Percentiles rank a stretch among this genome's conserved stretches.
Conservation (phyloP, 2,113 vertebrate genomes). For the Cettia cetti region DNA sequence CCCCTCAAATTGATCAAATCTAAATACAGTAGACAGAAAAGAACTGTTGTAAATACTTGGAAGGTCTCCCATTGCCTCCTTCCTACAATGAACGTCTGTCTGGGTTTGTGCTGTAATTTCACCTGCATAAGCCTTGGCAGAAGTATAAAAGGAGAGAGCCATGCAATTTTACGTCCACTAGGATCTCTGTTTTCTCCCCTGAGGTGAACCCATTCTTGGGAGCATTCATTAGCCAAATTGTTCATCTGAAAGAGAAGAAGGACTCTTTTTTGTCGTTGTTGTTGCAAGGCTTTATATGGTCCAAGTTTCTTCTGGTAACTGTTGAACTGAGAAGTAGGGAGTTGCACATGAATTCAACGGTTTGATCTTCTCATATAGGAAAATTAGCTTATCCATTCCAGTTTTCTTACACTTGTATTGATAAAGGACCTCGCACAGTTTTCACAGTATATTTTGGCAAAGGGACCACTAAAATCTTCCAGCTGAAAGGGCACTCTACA, state of each 20-base stretch:
- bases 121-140: background rate
- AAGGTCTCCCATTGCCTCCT: background rate
- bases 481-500: fast-evolving
- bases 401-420: background rate
- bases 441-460: background rate
- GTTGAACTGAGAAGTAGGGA: background rate
- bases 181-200: background rate
- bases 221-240: background rate
- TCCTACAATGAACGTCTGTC: background rate
- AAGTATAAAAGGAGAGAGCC: background rate
- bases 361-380: background rate
- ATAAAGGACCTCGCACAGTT: background rate
- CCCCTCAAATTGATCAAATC: background rate
- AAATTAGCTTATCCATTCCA: background rate
- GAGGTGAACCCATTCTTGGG: background rate
- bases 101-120: background rate
- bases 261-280: background rate
- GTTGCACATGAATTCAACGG: background rate
- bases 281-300: fast-evolving
- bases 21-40: background rate
- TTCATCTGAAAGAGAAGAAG: background rate
- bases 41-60: background rate
- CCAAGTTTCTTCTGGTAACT: background rate
- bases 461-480: background rate
- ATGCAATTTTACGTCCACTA: background rate